phyloP scores from a whole-genome alignment of 2,888 invertebrate species.

The Dicyrtoma fusca region DNA sequence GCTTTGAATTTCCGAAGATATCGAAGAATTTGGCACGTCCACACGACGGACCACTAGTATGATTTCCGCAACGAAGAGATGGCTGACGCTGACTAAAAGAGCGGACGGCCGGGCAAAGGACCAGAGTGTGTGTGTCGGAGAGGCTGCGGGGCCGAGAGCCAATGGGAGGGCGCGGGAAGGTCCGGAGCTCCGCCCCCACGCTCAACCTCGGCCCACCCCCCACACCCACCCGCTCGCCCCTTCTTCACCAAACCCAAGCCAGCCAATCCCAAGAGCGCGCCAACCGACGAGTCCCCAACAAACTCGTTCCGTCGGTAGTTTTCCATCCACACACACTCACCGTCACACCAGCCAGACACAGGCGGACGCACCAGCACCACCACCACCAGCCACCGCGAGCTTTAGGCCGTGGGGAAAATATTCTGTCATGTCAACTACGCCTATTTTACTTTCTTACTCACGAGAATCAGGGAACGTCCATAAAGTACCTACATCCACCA shows the following conservation, averaged over 20 bases:
- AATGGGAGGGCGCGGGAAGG: not conserved
- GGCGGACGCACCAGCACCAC: too few relatives aligned
- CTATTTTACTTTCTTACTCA: too few relatives aligned
- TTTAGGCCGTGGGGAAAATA: too few relatives aligned
- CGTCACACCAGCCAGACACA: too few relatives aligned
- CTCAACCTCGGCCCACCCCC: not conserved
- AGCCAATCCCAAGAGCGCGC: not conserved
- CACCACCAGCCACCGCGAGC: too few relatives aligned
- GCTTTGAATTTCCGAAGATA: constrained; percentile 29
- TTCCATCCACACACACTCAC: not conserved
- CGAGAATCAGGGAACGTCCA: too few relatives aligned
- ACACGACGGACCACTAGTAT: constrained; percentile 7
- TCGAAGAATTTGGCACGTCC: constrained; percentile 28
- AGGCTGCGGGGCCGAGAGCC: not conserved
- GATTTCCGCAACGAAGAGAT: constrained; percentile 16
- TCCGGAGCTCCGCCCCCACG: not conserved
- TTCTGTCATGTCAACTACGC: too few relatives aligned
- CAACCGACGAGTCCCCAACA: too few relatives aligned
- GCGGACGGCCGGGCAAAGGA: not conserved
- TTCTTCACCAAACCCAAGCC: constrained; percentile 5
- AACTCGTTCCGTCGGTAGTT: not conserved
- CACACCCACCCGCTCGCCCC: constrained; percentile 1
- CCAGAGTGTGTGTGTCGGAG: not conserved
- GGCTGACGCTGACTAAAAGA: constrained; percentile 21
- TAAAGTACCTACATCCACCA: too few relatives aligned